phyloP scores from a whole-genome alignment of 2,888 invertebrate species.

The Drosophila siamana region DNA sequence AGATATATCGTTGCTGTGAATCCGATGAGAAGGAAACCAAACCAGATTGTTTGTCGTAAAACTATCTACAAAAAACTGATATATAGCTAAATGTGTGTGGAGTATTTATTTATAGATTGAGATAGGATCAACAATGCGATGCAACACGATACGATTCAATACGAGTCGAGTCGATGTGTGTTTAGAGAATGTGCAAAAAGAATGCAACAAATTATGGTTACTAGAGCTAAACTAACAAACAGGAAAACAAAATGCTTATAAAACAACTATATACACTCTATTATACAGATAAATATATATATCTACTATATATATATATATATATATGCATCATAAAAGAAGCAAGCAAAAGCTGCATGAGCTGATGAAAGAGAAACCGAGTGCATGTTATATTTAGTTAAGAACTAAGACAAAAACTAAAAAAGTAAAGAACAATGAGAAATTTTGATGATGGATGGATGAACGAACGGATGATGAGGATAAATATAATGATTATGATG shows the following conservation, averaged over 20 bases:
- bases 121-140: conserved; percentile 44
- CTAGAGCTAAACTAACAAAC: conserved; percentile 74
- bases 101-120: conserved; percentile 79
- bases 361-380: conserved; percentile 35
- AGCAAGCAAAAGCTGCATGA: conserved; percentile 39
- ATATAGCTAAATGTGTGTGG: conserved; percentile 81
- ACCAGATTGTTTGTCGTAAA: conserved; percentile 67
- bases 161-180: conserved; percentile 18
- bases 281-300: conserved; percentile 54
- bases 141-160: conserved; percentile 1
- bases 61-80: conserved; percentile 65
- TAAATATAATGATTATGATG: conserved; percentile 19
- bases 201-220: conserved; percentile 81
- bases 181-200: conserved; percentile 36
- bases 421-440: conserved; percentile 23
- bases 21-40: conserved; percentile 75
- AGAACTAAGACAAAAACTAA: conserved; percentile 75
- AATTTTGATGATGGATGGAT: conserved; percentile 21
- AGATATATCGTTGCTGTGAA: conserved; percentile 85
- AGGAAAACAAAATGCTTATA: conserved; percentile 76
- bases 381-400: conserved; percentile 75
- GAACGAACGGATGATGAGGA: conserved; percentile 20
- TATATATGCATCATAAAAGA: conserved; percentile 38
- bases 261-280: conserved; percentile 66
- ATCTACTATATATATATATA: conserved; percentile 55